Base-by-base conservation (phyloP, 2,888 invertebrate genomes). In the Ochropacha duplaris region DNA sequence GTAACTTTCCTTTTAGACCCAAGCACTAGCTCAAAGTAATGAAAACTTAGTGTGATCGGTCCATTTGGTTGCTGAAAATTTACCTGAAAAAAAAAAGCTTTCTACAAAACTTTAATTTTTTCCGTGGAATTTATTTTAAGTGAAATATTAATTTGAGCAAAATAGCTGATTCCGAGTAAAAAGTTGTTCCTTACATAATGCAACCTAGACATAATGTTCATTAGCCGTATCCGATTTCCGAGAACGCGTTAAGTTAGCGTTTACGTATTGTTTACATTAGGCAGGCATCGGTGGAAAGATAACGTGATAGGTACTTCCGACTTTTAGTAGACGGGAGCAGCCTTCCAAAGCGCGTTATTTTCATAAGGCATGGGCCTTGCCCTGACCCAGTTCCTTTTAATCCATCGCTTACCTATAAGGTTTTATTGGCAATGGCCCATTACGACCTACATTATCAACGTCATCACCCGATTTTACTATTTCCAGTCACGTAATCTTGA, bases 391-490 rank as follows among this genome's bases (percentile, higher is more conserved):
- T 91, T 92, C 84, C 84, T 88, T 90, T 86, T 90, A 91, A 91
- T 92, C 91, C 91, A 92, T 90, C 88, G 89, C 88, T 92, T 92
- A 90, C 92, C 91, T 92, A 92, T 91, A 92, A 92, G 90, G 89
- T 92, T 91, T 92, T 92, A 92, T 92, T 92, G 89, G 88, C 88
- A 87, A 88, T 88, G 88, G 89, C 90, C 91, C 87, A 91, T 92
- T 90, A 91, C 90, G 88, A 88, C 90, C 88, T 89, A 90, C 88
- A 92, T 92, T 92, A 92, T 92, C 92, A 92, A 91, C 90, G 90
- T 92, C 91, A 91, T 91, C 92, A 90, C 90, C 90, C 89, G 82
- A 91, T 90, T 92, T 92, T 92, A 92, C 91, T 92, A 91, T 92
- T 92, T 91, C 92, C 84, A 92, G 92, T 91, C 92, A 92, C 91